A percentile compares a stretch with the other conserved stretches of the same genome.
Conservation (phyloP, 2,888 invertebrate genomes). For the Plebejus anna region DNA sequence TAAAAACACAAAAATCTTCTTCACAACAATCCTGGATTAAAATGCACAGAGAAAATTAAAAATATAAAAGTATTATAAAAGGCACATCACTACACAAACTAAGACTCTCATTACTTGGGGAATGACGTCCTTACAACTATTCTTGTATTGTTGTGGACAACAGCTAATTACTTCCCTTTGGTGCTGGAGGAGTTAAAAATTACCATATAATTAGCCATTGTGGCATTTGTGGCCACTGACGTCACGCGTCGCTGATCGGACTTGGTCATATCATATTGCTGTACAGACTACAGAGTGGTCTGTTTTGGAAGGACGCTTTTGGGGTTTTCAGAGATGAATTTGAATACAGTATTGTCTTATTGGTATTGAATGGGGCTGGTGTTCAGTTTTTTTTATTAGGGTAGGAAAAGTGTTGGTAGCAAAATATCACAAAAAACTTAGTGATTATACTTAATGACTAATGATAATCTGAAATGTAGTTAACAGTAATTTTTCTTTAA, state of each 20-base stretch:
- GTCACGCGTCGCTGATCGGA: slow-evolving; percentile 59
- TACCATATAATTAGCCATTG: slow-evolving; percentile 39
- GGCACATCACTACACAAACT: slow-evolving; percentile 9
- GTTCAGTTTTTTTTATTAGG: no score
- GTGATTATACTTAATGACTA: no score
- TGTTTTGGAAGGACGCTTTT: not conserved
- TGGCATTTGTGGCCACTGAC: slow-evolving; percentile 39
- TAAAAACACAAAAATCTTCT: no score
- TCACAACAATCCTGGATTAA: no score
- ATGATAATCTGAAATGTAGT: no score
- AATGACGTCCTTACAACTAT: slow-evolving; percentile 26
- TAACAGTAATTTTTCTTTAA: no score
- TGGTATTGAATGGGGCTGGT: not conserved
- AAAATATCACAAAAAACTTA: no score
- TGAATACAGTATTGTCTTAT: not conserved
- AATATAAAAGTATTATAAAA: not conserved
- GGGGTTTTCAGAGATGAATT: not conserved
- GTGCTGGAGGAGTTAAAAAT: slow-evolving; percentile 35
- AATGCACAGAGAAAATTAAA: not conserved
- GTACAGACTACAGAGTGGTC: slow-evolving; percentile 40
- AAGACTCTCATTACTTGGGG: slow-evolving; percentile 24
- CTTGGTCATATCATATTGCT: slow-evolving; percentile 50
- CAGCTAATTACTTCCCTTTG: slow-evolving; percentile 26
- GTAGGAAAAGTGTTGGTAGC: no score
- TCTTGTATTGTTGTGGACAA: slow-evolving; percentile 27